A percentile compares a stretch with the other conserved stretches of the same genome.
Conservation (phyloP, 64 coral and sea anemone species). For the Dendrophyllia cribrosa region DNA sequence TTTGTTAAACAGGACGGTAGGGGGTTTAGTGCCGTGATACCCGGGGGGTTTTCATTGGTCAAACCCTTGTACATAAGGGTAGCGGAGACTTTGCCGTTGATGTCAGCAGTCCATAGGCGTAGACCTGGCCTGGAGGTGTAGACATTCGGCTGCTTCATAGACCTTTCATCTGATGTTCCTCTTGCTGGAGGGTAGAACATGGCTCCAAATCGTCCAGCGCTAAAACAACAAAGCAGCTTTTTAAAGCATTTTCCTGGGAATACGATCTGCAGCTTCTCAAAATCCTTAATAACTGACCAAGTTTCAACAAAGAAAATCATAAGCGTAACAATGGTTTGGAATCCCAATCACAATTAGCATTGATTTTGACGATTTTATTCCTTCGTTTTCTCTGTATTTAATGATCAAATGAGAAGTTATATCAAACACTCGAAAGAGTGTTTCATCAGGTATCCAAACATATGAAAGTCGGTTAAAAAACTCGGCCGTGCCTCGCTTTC, state of each 20-base stretch:
- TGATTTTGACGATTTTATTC: no score
- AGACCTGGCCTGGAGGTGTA: slow-evolving; percentile 89
- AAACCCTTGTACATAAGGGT: slow-evolving; percentile 93
- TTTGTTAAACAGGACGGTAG: neutral
- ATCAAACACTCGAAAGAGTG: no score
- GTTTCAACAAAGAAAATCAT: no score
- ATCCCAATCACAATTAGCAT: no score
- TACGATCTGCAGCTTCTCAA: no score
- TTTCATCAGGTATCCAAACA: no score
- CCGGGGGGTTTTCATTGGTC: slow-evolving; percentile 72
- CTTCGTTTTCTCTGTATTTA: no score
- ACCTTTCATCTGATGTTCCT: slow-evolving; percentile 19
- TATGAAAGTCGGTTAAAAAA: no score
- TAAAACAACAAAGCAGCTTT: slow-evolving; percentile 9
- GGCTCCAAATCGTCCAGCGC: slow-evolving; percentile 76
- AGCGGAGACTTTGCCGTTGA: slow-evolving; percentile 77
- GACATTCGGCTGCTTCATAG: slow-evolving; percentile 1
- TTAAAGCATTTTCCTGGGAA: neutral
- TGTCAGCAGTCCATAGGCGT: slow-evolving; percentile 84
- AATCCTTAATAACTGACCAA: no score
- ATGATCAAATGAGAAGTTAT: no score
- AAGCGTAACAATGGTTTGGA: no score
- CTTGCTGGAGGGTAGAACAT: slow-evolving; percentile 91
- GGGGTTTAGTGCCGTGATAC: slow-evolving; percentile 60
- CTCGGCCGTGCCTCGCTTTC: no score